Conservation (phyloP, 2,113 vertebrate species). For the Prunella himalayana region DNA sequence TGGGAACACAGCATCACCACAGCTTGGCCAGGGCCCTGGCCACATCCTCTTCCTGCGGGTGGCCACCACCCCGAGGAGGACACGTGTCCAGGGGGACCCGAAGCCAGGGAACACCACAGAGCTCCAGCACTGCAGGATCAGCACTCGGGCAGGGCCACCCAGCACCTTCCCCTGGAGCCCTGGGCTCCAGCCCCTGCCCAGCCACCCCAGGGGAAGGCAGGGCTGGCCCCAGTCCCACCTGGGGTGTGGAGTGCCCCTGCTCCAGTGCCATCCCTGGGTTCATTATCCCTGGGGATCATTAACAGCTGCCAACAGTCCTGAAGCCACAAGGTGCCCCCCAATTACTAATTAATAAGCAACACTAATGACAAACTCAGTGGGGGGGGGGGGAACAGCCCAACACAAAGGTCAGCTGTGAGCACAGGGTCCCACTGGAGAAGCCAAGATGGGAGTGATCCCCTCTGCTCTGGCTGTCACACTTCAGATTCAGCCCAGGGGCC, state of each 20-base stretch:
- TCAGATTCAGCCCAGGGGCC: background rate
- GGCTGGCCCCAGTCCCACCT: background rate
- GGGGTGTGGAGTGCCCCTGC: background rate
- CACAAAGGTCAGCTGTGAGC: background rate
- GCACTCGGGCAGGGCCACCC: background rate
- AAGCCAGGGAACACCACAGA: background rate
- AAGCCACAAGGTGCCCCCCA: background rate
- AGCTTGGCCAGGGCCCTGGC: background rate
- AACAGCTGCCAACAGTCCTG: accelerated
- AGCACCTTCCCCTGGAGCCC: background rate
- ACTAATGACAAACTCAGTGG: background rate
- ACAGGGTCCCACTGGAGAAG: background rate
- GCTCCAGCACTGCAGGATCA: accelerated
- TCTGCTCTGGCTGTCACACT: background rate
- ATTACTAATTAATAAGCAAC: background rate
- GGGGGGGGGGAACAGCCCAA: background rate
- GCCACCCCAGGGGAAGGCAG: accelerated
- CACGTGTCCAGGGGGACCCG: accelerated
- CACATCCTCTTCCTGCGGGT: background rate
- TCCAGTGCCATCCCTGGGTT: accelerated
- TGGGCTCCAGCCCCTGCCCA: accelerated
- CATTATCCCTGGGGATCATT: background rate
- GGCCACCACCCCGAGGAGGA: background rate
- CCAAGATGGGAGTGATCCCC: background rate
- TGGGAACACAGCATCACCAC: background rate